These are phyloP conservation scores for Ligdia adustata DNA, from an alignment of 2,888 invertebrate species.

Conservation along the genomic window DNA sequence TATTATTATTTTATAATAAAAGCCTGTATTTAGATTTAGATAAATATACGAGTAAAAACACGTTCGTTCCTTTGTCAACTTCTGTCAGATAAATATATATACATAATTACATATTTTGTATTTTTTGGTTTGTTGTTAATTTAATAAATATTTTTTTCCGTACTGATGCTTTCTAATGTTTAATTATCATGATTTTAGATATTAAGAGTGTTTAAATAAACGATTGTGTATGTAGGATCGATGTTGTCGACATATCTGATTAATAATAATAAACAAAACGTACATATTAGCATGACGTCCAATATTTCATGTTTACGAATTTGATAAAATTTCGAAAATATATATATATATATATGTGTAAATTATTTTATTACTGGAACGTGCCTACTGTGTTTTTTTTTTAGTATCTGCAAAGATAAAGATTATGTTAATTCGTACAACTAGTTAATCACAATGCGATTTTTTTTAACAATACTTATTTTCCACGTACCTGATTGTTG, in stretches of 20 bases:
- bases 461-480: no score
- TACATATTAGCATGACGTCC: conserved; percentile 43
- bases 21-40: conserved; percentile 25
- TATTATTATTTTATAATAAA: conserved; percentile 18
- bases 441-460: no score
- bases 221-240: conserved; percentile 45
- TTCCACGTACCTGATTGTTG: no score
- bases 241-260: conserved; percentile 48
- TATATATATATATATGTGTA: no score
- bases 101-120: conserved; percentile 35
- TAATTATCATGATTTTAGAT: conserved; percentile 33
- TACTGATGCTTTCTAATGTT: conserved; percentile 33
- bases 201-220: conserved; percentile 53
- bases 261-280: conserved; percentile 26
- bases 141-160: conserved; percentile 21
- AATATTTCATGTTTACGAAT: conserved; percentile 24
- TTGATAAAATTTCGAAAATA: no score
- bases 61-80: conserved; percentile 29
- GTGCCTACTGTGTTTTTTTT: no score
- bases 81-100: conserved; percentile 12
- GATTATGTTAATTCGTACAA: no score
- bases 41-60: conserved; percentile 19
- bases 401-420: no score
- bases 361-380: no score
- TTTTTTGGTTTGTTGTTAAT: conserved; percentile 29